These are phyloP conservation scores for Eupithecia pulchellata DNA, from an alignment of 2,888 invertebrate species.

Conservation along the genomic window DNA sequence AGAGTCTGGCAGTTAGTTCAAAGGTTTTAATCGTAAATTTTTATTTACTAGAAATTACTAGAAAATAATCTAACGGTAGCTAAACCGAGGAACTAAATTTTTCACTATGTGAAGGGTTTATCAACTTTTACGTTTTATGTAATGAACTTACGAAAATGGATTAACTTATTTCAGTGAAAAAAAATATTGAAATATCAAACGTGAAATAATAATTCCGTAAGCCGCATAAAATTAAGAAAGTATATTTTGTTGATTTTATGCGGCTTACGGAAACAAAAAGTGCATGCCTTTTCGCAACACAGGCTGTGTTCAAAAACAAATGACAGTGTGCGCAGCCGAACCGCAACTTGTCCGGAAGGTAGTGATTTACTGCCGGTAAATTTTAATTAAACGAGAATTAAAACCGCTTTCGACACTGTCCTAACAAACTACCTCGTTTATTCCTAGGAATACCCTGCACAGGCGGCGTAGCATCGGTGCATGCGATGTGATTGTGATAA, in stretches of 20 bases:
- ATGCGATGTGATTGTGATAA: neutral
- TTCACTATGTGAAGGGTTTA: neutral
- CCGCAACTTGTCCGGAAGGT: constrained; percentile 55
- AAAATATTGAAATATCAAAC: neutral
- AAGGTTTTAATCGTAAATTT: too few relatives aligned
- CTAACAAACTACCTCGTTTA: constrained; percentile 30
- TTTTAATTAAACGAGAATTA: constrained; percentile 68
- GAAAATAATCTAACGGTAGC: neutral
- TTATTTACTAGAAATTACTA: too few relatives aligned
- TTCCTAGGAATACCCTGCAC: constrained; percentile 11
- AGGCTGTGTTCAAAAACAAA: constrained; percentile 39
- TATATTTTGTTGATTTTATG: too few relatives aligned
- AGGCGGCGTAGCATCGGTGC: constrained; percentile 2
- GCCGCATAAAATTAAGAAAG: neutral
- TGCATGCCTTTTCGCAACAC: constrained; percentile 35
- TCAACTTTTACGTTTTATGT: neutral
- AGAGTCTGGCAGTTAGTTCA: too few relatives aligned
- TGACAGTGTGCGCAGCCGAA: constrained; percentile 48
- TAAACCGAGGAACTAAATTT: neutral
- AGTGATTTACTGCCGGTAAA: constrained; percentile 61
- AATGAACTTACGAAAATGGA: neutral
- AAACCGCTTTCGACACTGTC: constrained; percentile 55
- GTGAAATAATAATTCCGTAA: neutral
- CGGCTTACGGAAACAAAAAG: constrained; percentile 4
- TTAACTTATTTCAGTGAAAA: neutral